phyloP scores from a whole-genome alignment of 2,888 invertebrate genomes.

The Andrena praecox region DNA sequence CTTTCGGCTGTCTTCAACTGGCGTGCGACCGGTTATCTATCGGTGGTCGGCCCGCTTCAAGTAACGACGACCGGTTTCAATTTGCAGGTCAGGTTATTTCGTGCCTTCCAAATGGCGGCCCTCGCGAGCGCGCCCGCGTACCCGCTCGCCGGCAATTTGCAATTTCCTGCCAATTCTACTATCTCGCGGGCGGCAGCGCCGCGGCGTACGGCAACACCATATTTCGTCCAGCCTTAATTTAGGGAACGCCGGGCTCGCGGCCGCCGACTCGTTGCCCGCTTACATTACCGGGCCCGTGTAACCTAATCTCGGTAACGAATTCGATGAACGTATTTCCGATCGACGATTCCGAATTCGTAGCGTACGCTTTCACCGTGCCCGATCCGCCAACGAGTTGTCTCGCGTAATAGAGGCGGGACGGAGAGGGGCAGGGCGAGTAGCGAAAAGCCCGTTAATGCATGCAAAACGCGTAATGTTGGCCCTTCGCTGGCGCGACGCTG shows the following conservation, averaged over 20 bases:
- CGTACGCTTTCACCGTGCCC: conserved; percentile 13
- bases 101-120: conserved; percentile 71
- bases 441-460: conserved; percentile 52
- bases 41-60: conserved; percentile 55
- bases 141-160: conserved; percentile 79
- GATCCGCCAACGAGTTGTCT: conserved; percentile 43
- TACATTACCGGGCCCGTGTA: conserved; percentile 57
- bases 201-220: conserved; percentile 66
- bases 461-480: conserved; percentile 49
- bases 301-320: conserved; percentile 70
- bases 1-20: conserved; percentile 58
- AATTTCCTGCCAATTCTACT: conserved; percentile 80
- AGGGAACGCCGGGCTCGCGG: conserved; percentile 50
- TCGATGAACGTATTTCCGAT: conserved; percentile 59
- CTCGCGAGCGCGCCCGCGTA: conserved; percentile 38
- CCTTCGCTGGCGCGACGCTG: background rate
- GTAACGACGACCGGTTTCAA: conserved; percentile 76
- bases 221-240: conserved; percentile 72
- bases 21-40: conserved; percentile 68
- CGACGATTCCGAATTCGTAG: conserved; percentile 57
- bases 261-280: conserved; percentile 23
- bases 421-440: conserved; percentile 18
- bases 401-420: conserved; percentile 13
- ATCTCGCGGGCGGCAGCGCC: conserved; percentile 52
- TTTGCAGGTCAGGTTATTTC: conserved; percentile 79